Conservation (phyloP, 1,140 invertebrate species). For the Plutomurus gul region DNA sequence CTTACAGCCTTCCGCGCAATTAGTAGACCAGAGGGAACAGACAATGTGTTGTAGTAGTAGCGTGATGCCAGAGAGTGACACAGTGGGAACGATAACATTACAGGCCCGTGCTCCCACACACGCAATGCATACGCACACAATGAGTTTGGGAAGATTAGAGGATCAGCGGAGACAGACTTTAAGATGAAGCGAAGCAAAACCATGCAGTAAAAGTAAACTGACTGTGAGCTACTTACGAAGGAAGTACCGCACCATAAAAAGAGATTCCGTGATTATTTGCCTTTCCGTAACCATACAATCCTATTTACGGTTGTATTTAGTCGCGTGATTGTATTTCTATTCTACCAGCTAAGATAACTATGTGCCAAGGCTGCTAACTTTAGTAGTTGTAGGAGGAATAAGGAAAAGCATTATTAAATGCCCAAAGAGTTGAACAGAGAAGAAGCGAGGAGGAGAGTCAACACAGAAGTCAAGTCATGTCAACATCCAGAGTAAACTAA, state of each 20-base stretch:
- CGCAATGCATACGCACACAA: too few relatives aligned
- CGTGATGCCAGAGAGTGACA: too few relatives aligned
- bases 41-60: too few relatives aligned
- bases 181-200: slow-evolving; percentile 3
- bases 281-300: too few relatives aligned
- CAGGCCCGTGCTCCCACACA: too few relatives aligned
- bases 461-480: not conserved
- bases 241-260: slow-evolving; percentile 9
- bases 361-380: not conserved
- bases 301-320: too few relatives aligned
- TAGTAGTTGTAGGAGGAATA: not conserved
- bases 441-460: not conserved
- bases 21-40: too few relatives aligned
- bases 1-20: too few relatives aligned
- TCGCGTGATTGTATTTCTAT: too few relatives aligned
- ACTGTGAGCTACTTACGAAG: not conserved
- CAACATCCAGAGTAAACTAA: not conserved
- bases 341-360: not conserved
- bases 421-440: not conserved
- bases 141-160: too few relatives aligned
- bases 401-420: not conserved
- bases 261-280: slow-evolving; percentile 21
- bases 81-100: too few relatives aligned
- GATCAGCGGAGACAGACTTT: not conserved
- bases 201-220: slow-evolving; percentile 18